A percentile compares a stretch with the other conserved stretches of the same genome.
Evolutionary conservation across 2,113 vertebrate genomes (phyloP).

Genomic region (Phylloscopus whistleri): DNA sequence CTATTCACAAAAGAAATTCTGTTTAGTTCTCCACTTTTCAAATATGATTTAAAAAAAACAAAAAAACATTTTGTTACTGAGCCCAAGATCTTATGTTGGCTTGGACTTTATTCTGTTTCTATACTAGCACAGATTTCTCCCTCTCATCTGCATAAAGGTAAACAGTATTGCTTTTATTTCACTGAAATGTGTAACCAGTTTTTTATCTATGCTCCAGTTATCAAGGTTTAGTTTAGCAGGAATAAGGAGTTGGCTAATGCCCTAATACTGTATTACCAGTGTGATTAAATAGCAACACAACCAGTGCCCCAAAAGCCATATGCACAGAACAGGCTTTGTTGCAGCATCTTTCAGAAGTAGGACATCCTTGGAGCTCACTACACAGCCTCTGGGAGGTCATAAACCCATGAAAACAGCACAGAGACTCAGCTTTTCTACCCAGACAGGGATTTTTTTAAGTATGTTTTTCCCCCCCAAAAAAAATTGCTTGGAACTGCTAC

Average conservation of each 20-base stretch:
- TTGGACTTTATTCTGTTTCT: not conserved
- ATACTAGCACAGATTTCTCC: not conserved
- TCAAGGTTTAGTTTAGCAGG: not conserved
- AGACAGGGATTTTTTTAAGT: not conserved
- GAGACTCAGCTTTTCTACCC: not conserved
- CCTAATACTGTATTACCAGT: not conserved
- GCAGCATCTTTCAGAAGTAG: not conserved
- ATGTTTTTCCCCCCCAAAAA: not conserved
- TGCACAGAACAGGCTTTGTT: not conserved
- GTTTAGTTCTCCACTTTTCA: not conserved
- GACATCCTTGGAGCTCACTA: not conserved
- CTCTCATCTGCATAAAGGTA: not conserved
- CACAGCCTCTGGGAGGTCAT: not conserved
- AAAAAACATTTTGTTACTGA: not conserved
- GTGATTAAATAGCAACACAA: not conserved
- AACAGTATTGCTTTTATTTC: not conserved
- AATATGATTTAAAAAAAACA: accelerated
- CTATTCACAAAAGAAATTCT: not conserved
- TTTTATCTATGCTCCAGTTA: not conserved
- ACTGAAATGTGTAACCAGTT: not conserved
- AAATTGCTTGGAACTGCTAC: not conserved
- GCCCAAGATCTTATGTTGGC: not conserved
- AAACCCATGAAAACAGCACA: not conserved
- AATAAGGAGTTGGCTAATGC: not conserved
- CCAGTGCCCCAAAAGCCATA: not conserved